Conservation (phyloP, 2,888 invertebrate species). For the Dicranocentrus wangi region DNA sequence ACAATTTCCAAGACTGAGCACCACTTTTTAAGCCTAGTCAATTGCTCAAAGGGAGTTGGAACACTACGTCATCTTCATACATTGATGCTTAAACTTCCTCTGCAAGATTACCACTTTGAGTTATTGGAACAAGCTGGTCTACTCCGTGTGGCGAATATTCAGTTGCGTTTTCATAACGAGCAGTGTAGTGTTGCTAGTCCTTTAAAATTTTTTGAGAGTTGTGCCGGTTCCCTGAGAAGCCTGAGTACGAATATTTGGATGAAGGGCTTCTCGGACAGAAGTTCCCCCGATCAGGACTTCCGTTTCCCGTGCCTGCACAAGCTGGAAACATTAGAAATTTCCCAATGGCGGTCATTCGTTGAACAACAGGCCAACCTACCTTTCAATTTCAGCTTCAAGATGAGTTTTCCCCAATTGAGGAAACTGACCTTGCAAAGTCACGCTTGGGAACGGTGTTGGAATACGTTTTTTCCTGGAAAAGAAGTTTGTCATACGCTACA, state of each 20-base stretch:
- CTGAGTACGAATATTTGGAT: constrained; percentile 54
- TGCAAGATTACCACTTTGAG: constrained; percentile 51
- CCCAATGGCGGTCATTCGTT: constrained; percentile 44
- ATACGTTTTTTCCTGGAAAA: constrained; percentile 44
- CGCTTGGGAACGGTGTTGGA: constrained; percentile 55
- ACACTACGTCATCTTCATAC: constrained; percentile 35
- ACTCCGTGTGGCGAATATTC: constrained; percentile 36
- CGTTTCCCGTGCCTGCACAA: constrained; percentile 49
- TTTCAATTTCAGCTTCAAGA: constrained; percentile 52
- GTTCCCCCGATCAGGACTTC: constrained; percentile 36
- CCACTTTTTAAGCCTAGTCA: constrained; percentile 58
- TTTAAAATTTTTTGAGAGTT: constrained; percentile 43
- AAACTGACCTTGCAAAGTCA: constrained; percentile 54
- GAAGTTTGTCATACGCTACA: constrained; percentile 48
- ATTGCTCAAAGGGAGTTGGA: constrained; percentile 45
- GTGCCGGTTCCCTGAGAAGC: constrained; percentile 24
- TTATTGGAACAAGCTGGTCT: constrained; percentile 39
- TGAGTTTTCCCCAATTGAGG: constrained; percentile 50
- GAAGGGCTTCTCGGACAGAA: constrained; percentile 42
- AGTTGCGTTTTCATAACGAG: constrained; percentile 51
- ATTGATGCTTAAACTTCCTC: constrained; percentile 45
- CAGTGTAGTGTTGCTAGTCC: constrained; percentile 48
- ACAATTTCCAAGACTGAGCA: constrained; percentile 52
- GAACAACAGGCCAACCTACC: constrained; percentile 13
- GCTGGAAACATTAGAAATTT: constrained; percentile 55